Base-by-base conservation (phyloP, 2,113 vertebrate species). In the Oreochromis spilurus region DNA sequence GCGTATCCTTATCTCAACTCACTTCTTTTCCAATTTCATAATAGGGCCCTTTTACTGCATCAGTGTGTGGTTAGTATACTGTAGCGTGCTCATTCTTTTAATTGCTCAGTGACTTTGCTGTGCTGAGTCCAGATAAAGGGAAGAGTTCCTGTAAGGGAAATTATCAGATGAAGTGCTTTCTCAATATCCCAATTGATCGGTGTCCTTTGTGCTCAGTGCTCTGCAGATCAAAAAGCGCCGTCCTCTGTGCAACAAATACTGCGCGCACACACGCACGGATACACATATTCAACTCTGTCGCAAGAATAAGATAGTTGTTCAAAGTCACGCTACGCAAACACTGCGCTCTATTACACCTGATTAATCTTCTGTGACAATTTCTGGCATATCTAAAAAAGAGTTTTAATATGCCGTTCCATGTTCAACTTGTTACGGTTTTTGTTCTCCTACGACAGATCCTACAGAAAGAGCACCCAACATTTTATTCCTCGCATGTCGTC, bases 61-160 rank as follows among this genome's bases (percentile, higher is more conserved):
- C 72, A 17, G 5, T 24, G 48, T 84, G 81, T 52, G 57, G 36
- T 43, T 40, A n/a, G 80, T 88, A 84, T 40, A 81, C n/a, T 34
- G 72, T 31, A 72, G 79, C 5, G 12, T 21, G 16, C 75, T 80
- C 81, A 53, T 82, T 89, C 54, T 88, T 92, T 89, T 90, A 88
- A 90, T 81, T 89, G 88, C 88, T 78, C 62, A 85, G 78, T 81
- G 83, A 86, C 84, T 84, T 82, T 87, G 70, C 79, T 65, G 82
- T 84, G 78, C 87, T 70, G 38, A 90, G 85, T 90, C 81, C 36
- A 88, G 78, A 83, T 88, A 57, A 79, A 87, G 86, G 72, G 8
- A 83, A 84, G 86, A 85, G 62, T 89, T 91, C 83, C 86, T 87
- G 84, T 90, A 75, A 34, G 43, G 80, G 87, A 85, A 89, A 91